A percentile compares a stretch with the other conserved stretches of the same genome.
Conservation (phyloP, 2,113 vertebrate species). For the Chunga burmeisteri region DNA sequence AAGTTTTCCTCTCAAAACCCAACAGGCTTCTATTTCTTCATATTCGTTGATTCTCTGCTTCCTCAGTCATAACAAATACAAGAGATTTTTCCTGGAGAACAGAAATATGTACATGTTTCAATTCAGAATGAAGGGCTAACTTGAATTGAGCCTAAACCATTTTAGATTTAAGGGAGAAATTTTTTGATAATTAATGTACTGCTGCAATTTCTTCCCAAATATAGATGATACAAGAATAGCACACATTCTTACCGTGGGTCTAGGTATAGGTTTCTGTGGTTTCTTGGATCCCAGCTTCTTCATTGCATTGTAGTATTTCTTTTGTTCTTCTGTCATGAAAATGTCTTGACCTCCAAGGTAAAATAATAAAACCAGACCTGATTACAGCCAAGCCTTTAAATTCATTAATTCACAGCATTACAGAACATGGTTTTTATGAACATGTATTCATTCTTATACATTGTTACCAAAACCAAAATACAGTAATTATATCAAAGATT, state of each 20-base stretch:
- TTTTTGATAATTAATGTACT: not conserved
- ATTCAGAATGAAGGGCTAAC: not conserved
- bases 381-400: slow-evolving; percentile 59
- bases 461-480: not conserved
- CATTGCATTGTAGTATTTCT: slow-evolving; percentile 87
- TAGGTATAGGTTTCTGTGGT: slow-evolving; percentile 84
- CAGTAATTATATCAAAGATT: not conserved
- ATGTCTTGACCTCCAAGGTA: slow-evolving; percentile 87
- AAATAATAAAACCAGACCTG: slow-evolving; percentile 66
- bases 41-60: not conserved
- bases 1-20: not conserved
- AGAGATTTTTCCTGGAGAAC: not conserved
- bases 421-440: not conserved
- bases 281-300: slow-evolving; percentile 85
- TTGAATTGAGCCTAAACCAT: not conserved
- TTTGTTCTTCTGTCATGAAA: slow-evolving; percentile 87
- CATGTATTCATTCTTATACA: not conserved
- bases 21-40: not conserved
- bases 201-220: not conserved
- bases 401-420: not conserved
- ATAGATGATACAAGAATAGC: not conserved
- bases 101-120: not conserved
- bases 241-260: slow-evolving; percentile 72
- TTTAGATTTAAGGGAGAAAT: not conserved
- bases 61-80: not conserved